These are phyloP conservation scores for Conus ventricosus DNA, from an alignment of 1,140 invertebrate species.

Conservation along the genomic window DNA sequence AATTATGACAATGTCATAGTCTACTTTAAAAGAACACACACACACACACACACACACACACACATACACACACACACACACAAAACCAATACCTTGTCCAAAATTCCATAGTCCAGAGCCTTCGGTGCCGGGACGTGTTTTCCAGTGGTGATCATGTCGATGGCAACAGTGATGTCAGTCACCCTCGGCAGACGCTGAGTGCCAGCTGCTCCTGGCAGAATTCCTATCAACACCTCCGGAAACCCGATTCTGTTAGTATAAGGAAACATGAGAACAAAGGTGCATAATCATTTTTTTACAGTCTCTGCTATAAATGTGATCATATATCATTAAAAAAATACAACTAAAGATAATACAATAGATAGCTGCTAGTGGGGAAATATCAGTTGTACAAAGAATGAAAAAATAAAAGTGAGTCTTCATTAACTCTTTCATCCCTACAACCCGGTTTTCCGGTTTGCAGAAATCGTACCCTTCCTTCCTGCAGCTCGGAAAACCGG, in stretches of 20 bases:
- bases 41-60: background rate
- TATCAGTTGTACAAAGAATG: too few relatives aligned
- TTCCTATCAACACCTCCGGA: constrained; percentile 64
- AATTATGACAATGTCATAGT: too few relatives aligned
- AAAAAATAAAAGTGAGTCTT: too few relatives aligned
- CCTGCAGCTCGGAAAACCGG: too few relatives aligned
- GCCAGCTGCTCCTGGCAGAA: constrained; percentile 66
- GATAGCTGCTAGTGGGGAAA: too few relatives aligned
- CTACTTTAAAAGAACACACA: background rate
- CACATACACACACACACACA: constrained; percentile 4
- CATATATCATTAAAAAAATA: background rate
- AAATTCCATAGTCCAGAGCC: constrained; percentile 65
- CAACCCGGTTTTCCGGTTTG: too few relatives aligned
- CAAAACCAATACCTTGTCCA: constrained; percentile 61
- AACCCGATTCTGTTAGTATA: constrained; percentile 62
- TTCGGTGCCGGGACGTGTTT: constrained; percentile 56
- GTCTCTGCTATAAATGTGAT: too few relatives aligned
- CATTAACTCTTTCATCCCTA: too few relatives aligned
- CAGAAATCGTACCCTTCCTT: too few relatives aligned
- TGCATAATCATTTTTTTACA: background rate
- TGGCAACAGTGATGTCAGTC: constrained; percentile 57
- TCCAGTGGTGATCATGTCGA: constrained; percentile 67
- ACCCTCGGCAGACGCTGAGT: constrained; percentile 66
- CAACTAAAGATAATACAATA: too few relatives aligned
- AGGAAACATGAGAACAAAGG: too few relatives aligned